Base-by-base conservation (phyloP, 2,797 vertebrate genomes). In the Falco naumanni region DNA sequence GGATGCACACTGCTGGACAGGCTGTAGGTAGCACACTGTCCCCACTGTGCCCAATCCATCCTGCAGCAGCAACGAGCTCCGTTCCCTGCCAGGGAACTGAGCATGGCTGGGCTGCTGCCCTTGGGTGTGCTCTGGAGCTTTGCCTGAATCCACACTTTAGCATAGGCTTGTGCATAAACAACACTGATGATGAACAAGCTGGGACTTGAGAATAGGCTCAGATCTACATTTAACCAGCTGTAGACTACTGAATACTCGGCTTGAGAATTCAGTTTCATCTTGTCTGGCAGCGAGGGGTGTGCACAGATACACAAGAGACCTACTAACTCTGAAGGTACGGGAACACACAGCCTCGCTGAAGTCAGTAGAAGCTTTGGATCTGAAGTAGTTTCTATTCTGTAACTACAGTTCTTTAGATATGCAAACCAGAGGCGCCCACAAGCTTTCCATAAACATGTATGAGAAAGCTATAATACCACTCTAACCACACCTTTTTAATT, bases 81-180 rank as follows among this genome's bases (percentile, higher is more conserved):
- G 0, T 4, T 31, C 71, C 37, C 66, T 7, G 5, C 53, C 4
- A 8, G 43, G 61, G 57, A 91, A 13, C 59, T 8, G 45, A 72
- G 75, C 47, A 5, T 0, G 11, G 70, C 1, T 77, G 71, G 81
- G 87, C 78, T 82, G 70, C 13, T 93, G 90, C 86, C 86, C 59
- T 84, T 72, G 93, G 81, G 86, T 21, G 70, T 70, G 78, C 84
- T 96, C 86, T 95, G 94, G 90, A 95, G 68, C 90, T 95, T 20
- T 89, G 94, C 96, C 95, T 91, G 92, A 95, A 94, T 84, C 93
- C 89, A 93, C 84, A 54, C 75, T 83, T 71, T 31, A 85, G 78
- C 72, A 57, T 11, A 80, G 82, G 59, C 53, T 87, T 74, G 87
- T 70, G 84, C 96, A 95, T 84, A 87, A 97, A 81, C 93, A 95